phyloP scores from a whole-genome alignment of 2,888 invertebrate genomes.

The Lycophotia porphyrea region DNA sequence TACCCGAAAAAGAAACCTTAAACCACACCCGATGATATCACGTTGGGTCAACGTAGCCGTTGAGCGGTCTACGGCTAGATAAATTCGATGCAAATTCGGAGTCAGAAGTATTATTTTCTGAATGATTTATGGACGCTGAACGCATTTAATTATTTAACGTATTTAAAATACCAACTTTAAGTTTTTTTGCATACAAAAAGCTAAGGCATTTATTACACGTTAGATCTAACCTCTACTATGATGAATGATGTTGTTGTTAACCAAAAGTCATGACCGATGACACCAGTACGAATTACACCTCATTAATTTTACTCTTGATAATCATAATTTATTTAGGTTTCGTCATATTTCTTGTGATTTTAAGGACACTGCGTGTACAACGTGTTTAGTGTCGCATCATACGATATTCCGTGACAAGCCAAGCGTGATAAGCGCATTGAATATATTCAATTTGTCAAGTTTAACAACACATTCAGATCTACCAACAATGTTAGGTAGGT shows the following conservation, averaged over 20 bases:
- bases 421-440: conserved; percentile 24
- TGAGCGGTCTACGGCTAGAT: neutral
- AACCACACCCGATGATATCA: neutral
- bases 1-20: neutral
- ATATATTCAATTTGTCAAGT: conserved; percentile 39
- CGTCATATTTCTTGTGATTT: conserved; percentile 16
- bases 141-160: too few species aligned
- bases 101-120: neutral
- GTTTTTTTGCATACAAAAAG: conserved; percentile 15
- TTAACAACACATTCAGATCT: conserved; percentile 15
- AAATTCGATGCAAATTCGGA: neutral
- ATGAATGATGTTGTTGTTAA: conserved; percentile 31
- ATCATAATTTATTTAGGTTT: conserved; percentile 30
- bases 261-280: conserved; percentile 40
- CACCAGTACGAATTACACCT: conserved; percentile 13
- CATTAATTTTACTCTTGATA: conserved; percentile 14
- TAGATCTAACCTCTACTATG: conserved; percentile 29
- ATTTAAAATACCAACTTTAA: neutral
- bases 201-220: neutral
- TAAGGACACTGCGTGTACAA: conserved; percentile 5
- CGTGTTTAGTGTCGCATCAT: neutral
- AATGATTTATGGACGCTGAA: neutral
- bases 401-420: conserved; percentile 26
- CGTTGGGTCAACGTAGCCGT: too few species aligned
- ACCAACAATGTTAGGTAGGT: neutral